Evolutionary conservation across 2,113 vertebrate species (phyloP).

Genomic region (Pelvicachromis taeniatus): DNA sequence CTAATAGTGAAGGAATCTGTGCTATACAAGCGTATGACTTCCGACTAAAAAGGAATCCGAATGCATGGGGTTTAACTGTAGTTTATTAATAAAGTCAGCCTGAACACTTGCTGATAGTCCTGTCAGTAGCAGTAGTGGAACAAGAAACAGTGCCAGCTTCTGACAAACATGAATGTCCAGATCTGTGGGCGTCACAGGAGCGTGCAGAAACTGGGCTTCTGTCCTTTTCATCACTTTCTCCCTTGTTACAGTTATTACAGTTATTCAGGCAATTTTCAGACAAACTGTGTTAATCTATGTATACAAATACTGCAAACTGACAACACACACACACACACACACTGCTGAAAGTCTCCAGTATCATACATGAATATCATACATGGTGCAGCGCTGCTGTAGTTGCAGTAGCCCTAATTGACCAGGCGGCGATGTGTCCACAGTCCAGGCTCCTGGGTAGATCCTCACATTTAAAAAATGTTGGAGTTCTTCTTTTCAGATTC

Average conservation of each 20-base stretch:
- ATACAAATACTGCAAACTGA: not conserved
- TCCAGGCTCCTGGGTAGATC: no score
- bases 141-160: not conserved
- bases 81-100: not conserved
- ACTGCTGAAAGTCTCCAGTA: not conserved
- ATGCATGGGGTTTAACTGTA: not conserved
- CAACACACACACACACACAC: not conserved
- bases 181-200: not conserved
- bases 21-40: not conserved
- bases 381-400: not conserved
- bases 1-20: not conserved
- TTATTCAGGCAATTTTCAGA: not conserved
- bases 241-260: not conserved
- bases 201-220: not conserved
- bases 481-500: not conserved
- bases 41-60: not conserved
- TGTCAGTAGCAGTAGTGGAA: not conserved
- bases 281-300: not conserved
- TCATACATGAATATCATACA: not conserved
- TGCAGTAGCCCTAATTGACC: not conserved
- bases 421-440: not conserved
- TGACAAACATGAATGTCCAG: not conserved
- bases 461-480: not conserved
- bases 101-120: not conserved
- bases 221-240: not conserved